Conservation (phyloP, 2,113 vertebrate genomes). For the Cavia aperea region DNA sequence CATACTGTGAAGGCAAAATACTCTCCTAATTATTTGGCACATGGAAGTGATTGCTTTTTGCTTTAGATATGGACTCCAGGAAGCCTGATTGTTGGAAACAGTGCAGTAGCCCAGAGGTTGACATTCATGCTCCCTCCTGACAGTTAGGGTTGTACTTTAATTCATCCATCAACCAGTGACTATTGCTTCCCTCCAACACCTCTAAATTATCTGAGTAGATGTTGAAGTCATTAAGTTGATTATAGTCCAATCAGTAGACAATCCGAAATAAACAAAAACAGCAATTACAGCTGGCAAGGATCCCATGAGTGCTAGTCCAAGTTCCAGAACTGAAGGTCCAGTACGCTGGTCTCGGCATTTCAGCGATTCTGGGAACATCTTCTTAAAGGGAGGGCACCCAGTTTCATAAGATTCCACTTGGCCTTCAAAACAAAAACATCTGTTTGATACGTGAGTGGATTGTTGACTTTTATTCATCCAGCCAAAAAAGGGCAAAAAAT, state of each 20-base stretch:
- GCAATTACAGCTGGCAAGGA: slow-evolving; percentile 74
- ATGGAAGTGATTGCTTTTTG: neutral
- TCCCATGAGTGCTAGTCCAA: slow-evolving; percentile 70
- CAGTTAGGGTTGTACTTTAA: slow-evolving; percentile 50
- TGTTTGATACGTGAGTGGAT: slow-evolving; percentile 74
- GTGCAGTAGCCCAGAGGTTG: slow-evolving; percentile 43
- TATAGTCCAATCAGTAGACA: slow-evolving; percentile 73
- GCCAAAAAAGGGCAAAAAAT: slow-evolving; percentile 73
- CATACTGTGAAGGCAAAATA: neutral
- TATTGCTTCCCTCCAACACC: slow-evolving; percentile 59
- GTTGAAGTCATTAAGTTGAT: slow-evolving; percentile 75
- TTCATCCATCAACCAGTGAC: slow-evolving; percentile 58
- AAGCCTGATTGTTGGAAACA: slow-evolving; percentile 10
- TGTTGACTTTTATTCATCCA: slow-evolving; percentile 69
- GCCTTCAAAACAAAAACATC: slow-evolving; percentile 77
- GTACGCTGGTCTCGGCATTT: slow-evolving; percentile 55
- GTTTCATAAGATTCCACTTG: slow-evolving; percentile 75
- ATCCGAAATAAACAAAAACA: slow-evolving; percentile 76
- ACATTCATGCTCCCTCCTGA: slow-evolving; percentile 42
- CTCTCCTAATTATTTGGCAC: neutral
- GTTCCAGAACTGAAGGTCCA: slow-evolving; percentile 62
- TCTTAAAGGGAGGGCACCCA: slow-evolving; percentile 69
- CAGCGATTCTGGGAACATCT: slow-evolving; percentile 68
- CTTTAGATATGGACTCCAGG: slow-evolving; percentile 18
- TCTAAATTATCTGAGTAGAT: slow-evolving; percentile 73